A percentile compares a stretch with the other conserved stretches of the same genome.
These are phyloP conservation scores for Cyprinella venusta DNA, from an alignment of 2,797 vertebrate genomes.

Conservation along the genomic window DNA sequence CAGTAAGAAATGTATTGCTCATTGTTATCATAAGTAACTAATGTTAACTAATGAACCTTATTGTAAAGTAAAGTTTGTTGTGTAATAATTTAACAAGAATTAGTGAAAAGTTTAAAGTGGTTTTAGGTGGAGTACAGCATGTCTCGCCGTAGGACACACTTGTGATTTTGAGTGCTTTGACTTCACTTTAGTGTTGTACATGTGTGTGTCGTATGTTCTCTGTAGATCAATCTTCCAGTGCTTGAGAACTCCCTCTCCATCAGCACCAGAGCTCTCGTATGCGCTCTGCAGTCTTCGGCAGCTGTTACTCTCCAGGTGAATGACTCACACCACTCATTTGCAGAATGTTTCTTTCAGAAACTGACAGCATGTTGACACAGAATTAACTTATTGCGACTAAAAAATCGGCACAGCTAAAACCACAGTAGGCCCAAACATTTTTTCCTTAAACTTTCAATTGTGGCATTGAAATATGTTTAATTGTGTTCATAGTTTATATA, in stretches of 20 bases:
- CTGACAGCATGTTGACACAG: constrained; percentile 12
- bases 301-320: constrained; percentile 71
- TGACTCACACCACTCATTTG: background rate
- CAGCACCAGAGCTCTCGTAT: constrained; percentile 69
- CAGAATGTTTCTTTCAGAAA: background rate
- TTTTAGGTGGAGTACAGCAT: background rate
- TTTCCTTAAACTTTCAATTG: background rate
- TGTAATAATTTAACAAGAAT: background rate
- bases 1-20: no score
- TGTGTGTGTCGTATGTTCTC: constrained; percentile 5
- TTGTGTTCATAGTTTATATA: background rate
- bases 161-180: background rate
- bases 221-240: constrained; percentile 73
- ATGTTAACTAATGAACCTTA: no score
- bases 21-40: no score
- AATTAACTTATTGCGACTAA: background rate
- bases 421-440: no score
- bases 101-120: background rate
- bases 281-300: constrained; percentile 63
- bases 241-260: constrained; percentile 74
- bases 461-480: background rate
- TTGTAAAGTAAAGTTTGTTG: no score
- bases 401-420: background rate
- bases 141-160: no score
- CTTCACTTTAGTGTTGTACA: background rate